Base-by-base conservation (phyloP, 2,888 invertebrate species). In the Philonicus albiceps region DNA sequence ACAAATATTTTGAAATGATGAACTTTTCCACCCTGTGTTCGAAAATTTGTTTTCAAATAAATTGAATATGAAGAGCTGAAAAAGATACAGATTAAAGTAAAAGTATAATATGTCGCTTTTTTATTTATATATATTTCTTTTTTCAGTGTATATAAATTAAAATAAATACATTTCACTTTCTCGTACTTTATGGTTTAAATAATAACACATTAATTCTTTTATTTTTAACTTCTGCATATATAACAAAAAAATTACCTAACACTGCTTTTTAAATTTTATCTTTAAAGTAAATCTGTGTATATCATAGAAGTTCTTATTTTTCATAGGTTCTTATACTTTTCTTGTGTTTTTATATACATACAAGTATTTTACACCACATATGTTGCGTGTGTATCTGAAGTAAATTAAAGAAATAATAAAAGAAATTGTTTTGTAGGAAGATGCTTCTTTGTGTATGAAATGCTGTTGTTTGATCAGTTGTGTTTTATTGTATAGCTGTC, bases 91-190 rank as follows among this genome's bases (percentile, higher is more conserved):
- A 75, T 34, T 75, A 7, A 37, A 30, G 5, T 75, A 64, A 64
- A 64, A 64, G 2, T 64, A 19, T 19, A 8, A 37, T 6, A 19
- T 27, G 64, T 64, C 74, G 74, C 37, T 90, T 91, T 89, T 90
- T 90, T 90, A 89, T 90, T 90, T 90, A 90, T 91, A 91, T 91
- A 91, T 91, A 90, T 91, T 90, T 91, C 64, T 78, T 91, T 91
- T 91, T 91, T 89, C 88, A 89, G 89, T 91, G 91, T 91, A 91
- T 91, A 91, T 91, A 91, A 91, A 91, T 91, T 91, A 91, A 91
- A 91, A 91, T 91, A 91, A 91, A 91, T 91, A 91, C 87, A 89
- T 89, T 88, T 86, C 78, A 86, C 78, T 72, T 85, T 86, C 55
- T 80, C 72, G 40, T 72, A 43, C 78, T 86, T 76, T 76, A 34